These are phyloP conservation scores for Pterophyllum scalare DNA, from an alignment of 2,113 vertebrate species.

Conservation along the genomic window DNA sequence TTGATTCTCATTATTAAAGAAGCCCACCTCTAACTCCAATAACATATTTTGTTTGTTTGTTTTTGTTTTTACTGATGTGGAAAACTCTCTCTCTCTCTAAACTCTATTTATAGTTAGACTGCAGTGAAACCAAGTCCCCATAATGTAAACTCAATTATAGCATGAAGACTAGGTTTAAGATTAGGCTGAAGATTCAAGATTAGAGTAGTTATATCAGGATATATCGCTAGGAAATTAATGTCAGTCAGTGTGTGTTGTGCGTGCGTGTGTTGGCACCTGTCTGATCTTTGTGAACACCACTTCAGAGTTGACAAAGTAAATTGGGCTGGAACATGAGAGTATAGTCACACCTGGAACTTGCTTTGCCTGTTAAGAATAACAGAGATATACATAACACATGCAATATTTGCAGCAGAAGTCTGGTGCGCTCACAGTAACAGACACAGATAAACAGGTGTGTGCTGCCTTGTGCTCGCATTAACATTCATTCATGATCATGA, in stretches of 20 bases:
- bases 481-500: no score
- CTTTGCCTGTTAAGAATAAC: conserved; percentile 76
- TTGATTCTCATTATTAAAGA: background rate
- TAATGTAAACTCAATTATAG: background rate
- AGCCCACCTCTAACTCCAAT: background rate
- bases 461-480: background rate
- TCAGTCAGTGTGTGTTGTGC: background rate
- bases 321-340: conserved; percentile 84
- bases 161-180: background rate
- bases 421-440: background rate
- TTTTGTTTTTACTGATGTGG: background rate
- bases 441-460: background rate
- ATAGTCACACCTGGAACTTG: conserved; percentile 87
- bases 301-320: conserved; percentile 90
- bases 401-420: background rate
- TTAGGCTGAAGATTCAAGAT: background rate
- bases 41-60: background rate
- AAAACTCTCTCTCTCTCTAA: background rate
- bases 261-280: conserved; percentile 53
- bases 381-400: background rate
- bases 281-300: conserved; percentile 82
- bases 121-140: no score
- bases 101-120: background rate
- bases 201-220: background rate
- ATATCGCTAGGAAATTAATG: background rate